Conservation (phyloP, 2,888 invertebrate genomes). For the Sisyra nigra region DNA sequence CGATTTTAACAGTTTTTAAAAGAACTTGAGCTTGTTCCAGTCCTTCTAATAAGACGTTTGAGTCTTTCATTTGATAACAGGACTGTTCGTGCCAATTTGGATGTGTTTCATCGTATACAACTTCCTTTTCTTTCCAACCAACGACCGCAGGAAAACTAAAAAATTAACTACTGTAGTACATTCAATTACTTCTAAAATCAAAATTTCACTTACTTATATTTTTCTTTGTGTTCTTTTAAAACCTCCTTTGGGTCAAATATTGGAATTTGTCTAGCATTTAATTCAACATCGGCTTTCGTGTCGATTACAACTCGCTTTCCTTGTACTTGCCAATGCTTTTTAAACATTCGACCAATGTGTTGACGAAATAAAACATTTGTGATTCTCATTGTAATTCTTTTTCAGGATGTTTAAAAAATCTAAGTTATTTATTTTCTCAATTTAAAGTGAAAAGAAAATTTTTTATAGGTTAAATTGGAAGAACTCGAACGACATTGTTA, state of each 20-base stretch:
- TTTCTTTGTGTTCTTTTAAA: slow-evolving; percentile 26
- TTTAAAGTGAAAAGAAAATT: too few relatives aligned
- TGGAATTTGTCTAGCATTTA: slow-evolving; percentile 39
- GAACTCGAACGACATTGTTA: too few relatives aligned
- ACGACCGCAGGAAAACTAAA: slow-evolving; percentile 21
- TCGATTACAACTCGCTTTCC: slow-evolving; percentile 40
- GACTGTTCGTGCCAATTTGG: slow-evolving; percentile 46
- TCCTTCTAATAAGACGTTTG: slow-evolving; percentile 54
- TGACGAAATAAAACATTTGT: slow-evolving; percentile 43
- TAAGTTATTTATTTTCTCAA: too few relatives aligned
- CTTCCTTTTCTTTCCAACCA: slow-evolving; percentile 27
- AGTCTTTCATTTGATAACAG: slow-evolving; percentile 40
- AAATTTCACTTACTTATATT: slow-evolving; percentile 16
- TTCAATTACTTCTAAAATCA: too few relatives aligned
- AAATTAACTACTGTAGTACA: slow-evolving; percentile 5
- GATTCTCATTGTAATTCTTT: slow-evolving; percentile 38
- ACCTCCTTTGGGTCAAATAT: slow-evolving; percentile 46
- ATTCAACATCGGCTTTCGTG: slow-evolving; percentile 33
- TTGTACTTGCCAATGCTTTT: slow-evolving; percentile 53
- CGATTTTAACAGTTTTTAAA: slow-evolving; percentile 55
- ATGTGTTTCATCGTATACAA: slow-evolving; percentile 38
- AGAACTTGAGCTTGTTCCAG: slow-evolving; percentile 63
- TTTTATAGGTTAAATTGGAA: too few relatives aligned
- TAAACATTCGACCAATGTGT: slow-evolving; percentile 56
- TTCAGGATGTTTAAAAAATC: too few relatives aligned